Evolutionary conservation across 2,888 invertebrate genomes (phyloP), one percentile per base, ranked within the genome.

Genomic region (Phalangium opilio): DNA sequence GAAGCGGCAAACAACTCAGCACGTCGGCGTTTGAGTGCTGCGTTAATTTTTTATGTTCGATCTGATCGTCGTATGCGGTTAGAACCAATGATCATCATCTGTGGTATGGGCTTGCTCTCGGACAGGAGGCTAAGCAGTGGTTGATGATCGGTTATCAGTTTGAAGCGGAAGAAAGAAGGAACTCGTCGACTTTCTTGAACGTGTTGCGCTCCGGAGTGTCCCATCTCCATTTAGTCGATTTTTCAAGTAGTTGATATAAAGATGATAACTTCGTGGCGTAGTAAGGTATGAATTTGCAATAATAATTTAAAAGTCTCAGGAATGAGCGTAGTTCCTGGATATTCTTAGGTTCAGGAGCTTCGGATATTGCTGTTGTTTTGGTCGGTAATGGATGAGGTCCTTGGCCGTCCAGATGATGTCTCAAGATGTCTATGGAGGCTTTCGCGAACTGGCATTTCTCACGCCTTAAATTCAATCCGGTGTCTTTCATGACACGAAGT

Each of bases 91-190:
- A 27, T 8, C 27, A 27, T 27, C 27, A 27, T 27, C 27, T 27
- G 27, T 15, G 60, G 60, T 11, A 62, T 49, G 7, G 38, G 38
- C 17, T 38, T 38, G 14, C 43, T 20, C n/a, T 34, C 35, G 14
- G 42, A 34, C 18, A 42, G 19, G 2, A 35, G 15, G 36, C 21
- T 42, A 5, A 57, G 62, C 3, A 71, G 51, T 0, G 69, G 65
- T 48, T 64, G 59, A 49, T 67, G 63, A 51, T 68, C 67, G 0
- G 65, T 67, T 7, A 59, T 38, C 12, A 68, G 52, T 2, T 62
- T 63, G 53, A 70, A 70, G 51, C 38, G 5, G 57, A 52, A 10
- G 54, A 54, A 5, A 50, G 47, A 7, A 62, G 50, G 17, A 55
- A 27, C 17, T 45, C 20, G 46, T 63, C 62, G 2, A 57, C 48